Conservation (phyloP, 2,888 invertebrate species). For the Orthonychiurus folsomi region DNA sequence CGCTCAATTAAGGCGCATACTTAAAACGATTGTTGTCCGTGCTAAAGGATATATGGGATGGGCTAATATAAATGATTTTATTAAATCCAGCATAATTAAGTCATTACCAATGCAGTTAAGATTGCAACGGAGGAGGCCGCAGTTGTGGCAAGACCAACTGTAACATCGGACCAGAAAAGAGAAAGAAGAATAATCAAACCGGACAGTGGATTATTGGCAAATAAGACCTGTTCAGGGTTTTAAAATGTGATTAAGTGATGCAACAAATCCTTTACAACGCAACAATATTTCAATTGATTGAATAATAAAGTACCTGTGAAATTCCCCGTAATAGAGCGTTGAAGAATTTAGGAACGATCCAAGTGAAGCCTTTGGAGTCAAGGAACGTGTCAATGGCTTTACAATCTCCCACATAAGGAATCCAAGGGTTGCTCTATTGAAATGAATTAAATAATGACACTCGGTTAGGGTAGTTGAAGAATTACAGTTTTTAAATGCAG, state of each 20-base stretch:
- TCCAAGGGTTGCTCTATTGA: slow-evolving; percentile 15
- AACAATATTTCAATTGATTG: not conserved
- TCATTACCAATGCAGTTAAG: slow-evolving; percentile 30
- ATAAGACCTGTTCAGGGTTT: slow-evolving; percentile 42
- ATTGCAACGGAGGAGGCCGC: slow-evolving; percentile 35
- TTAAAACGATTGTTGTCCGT: too few species aligned
- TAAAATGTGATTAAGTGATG: too few species aligned
- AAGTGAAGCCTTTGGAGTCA: slow-evolving; percentile 32
- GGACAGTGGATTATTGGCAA: slow-evolving; percentile 47
- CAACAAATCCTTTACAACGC: too few species aligned
- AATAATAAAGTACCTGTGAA: slow-evolving; percentile 41
- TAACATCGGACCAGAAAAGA: slow-evolving; percentile 41
- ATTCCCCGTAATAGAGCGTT: slow-evolving; percentile 45
- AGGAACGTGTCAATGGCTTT: slow-evolving; percentile 31
- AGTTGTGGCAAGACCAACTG: slow-evolving; percentile 33
- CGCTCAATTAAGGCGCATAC: too few species aligned
- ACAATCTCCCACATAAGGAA: slow-evolving; percentile 37
- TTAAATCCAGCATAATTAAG: too few species aligned
- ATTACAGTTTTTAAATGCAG: too few species aligned
- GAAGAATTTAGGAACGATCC: slow-evolving; percentile 42
- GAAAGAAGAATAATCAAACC: slow-evolving; percentile 45
- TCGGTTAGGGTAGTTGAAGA: too few species aligned
- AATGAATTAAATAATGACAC: too few species aligned
- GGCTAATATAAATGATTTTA: too few species aligned
- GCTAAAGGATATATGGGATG: too few species aligned